Evolutionary conservation across 2,888 invertebrate species (phyloP).

Genomic region (Orchesellides sinensis): DNA sequence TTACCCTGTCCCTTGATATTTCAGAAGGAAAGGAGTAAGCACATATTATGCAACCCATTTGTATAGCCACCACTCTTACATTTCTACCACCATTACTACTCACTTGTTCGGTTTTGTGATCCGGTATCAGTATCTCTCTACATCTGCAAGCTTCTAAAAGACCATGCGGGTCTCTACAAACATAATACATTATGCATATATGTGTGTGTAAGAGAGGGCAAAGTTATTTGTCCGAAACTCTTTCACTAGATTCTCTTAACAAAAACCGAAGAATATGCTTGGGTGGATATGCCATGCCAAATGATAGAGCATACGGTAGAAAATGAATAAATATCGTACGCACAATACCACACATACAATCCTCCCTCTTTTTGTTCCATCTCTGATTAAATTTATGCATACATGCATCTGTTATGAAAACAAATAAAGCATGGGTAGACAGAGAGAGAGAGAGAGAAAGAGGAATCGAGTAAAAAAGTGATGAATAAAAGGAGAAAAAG

Average conservation of each 20-base stretch:
- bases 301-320: constrained; percentile 28
- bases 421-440: constrained; percentile 23
- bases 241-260: background rate
- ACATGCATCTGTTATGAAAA: constrained; percentile 44
- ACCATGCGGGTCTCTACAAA: background rate
- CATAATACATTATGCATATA: background rate
- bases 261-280: background rate
- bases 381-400: constrained; percentile 67
- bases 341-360: constrained; percentile 8
- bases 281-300: constrained; percentile 25
- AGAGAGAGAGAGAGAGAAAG: constrained; percentile 10
- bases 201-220: background rate
- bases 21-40: constrained; percentile 42
- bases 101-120: constrained; percentile 57
- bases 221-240: background rate
- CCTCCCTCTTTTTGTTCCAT: constrained; percentile 22
- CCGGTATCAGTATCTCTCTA: constrained; percentile 57
- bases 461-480: no score
- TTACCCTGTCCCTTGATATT: constrained; percentile 64
- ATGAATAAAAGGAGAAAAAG: background rate
- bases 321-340: constrained; percentile 31
- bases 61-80: constrained; percentile 22
- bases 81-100: constrained; percentile 36
- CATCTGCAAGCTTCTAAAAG: background rate
- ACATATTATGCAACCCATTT: constrained; percentile 46